phyloP scores from a whole-genome alignment of 2,113 vertebrate genomes.

The Crypturellus undulatus region DNA sequence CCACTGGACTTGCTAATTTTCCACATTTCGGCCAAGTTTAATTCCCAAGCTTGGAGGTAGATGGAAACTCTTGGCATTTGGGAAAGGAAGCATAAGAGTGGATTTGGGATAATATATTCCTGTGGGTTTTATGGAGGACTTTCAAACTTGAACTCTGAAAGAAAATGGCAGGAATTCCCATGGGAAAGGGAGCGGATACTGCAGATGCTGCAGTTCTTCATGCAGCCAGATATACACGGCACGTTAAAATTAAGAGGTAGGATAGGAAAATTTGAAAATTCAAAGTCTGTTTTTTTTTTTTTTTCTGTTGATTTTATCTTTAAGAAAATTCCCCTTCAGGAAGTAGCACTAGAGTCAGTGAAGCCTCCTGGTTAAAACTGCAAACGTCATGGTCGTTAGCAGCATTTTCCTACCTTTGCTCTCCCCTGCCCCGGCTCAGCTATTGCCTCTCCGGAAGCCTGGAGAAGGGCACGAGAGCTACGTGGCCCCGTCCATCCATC shows the following conservation, averaged over 20 bases:
- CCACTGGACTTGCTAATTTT: neutral
- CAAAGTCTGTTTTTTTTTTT: neutral
- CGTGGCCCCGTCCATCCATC: neutral
- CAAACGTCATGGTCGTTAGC: neutral
- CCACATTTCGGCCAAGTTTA: neutral
- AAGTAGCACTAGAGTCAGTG: constrained; percentile 41
- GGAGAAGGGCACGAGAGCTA: neutral
- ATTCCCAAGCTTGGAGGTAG: rapidly evolving
- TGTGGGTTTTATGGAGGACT: rapidly evolving
- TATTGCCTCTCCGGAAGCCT: neutral
- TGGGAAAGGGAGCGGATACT: neutral
- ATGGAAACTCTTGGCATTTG: neutral
- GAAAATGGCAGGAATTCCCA: neutral
- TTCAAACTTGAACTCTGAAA: neutral
- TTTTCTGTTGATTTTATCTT: constrained; percentile 34
- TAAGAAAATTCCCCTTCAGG: constrained; percentile 65
- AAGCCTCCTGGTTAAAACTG: constrained; percentile 1
- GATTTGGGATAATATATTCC: neutral
- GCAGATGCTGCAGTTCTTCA: neutral
- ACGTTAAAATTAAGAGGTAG: neutral
- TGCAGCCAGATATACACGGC: neutral
- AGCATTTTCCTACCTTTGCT: constrained; percentile 45
- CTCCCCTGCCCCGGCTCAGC: rapidly evolving
- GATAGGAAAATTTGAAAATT: constrained; percentile 19
- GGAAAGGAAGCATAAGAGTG: neutral